Conservation (phyloP, 35 echinoderm and acorn worm genomes). For the Ophiothrix spiculata region DNA sequence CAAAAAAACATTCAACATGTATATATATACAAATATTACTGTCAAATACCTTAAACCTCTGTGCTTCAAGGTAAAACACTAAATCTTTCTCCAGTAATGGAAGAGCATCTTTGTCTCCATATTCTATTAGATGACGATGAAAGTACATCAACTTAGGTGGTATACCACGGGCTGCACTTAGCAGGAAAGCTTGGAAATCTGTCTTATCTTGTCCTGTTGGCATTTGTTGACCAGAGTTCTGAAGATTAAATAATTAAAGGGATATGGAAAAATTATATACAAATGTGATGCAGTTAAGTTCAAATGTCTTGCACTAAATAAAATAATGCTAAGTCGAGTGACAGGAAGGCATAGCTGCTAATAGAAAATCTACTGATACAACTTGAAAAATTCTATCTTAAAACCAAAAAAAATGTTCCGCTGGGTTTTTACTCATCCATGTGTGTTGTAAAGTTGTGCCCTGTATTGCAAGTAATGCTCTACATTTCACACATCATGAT, state of each 20-base stretch:
- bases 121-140: conserved; percentile 87
- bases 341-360: no score
- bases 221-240: conserved; percentile 94
- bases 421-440: no score
- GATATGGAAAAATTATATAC: neutral
- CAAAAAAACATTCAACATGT: no score
- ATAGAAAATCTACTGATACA: no score
- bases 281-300: neutral
- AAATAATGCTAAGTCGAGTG: no score
- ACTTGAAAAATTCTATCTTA: no score
- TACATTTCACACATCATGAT: no score
- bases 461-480: no score
- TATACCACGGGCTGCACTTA: conserved; percentile 50
- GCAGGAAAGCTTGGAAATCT: conserved; percentile 73
- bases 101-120: conserved; percentile 72
- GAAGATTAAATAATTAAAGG: neutral
- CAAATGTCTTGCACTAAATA: no score
- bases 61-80: conserved; percentile 85
- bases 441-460: no score
- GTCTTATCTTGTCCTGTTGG: conserved; percentile 87
- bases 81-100: conserved; percentile 87
- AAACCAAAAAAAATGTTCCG: no score
- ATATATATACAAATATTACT: neutral
- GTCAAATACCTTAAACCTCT: conserved; percentile 86
- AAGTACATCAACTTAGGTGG: conserved; percentile 79